A percentile compares a stretch with the other conserved stretches of the same genome.
These are phyloP conservation scores for Delia radicum DNA, from an alignment of 1,140 invertebrate species.

Conservation along the genomic window DNA sequence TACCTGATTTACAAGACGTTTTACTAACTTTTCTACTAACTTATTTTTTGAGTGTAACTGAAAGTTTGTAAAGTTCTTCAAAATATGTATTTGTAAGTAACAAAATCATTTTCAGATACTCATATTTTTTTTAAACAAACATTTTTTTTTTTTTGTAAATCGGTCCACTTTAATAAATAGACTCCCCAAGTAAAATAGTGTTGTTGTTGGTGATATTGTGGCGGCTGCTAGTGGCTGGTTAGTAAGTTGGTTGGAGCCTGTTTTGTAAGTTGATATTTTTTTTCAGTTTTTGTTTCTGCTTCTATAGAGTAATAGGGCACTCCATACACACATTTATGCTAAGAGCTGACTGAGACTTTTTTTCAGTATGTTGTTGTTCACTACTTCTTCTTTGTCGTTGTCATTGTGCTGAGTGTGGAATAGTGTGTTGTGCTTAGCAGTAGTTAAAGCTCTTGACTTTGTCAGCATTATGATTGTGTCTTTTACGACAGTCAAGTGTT, in stretches of 20 bases:
- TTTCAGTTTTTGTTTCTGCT: background rate
- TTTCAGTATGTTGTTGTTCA: background rate
- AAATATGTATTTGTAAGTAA: too few species aligned
- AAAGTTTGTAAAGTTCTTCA: too few species aligned
- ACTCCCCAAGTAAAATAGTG: background rate
- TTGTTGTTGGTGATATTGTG: background rate
- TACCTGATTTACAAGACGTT: too few species aligned
- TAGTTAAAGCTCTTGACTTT: slow-evolving; percentile 14
- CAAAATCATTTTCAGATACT: too few species aligned
- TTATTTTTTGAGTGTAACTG: too few species aligned
- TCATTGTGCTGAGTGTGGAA: background rate
- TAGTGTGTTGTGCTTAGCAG: background rate
- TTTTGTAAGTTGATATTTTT: slow-evolving; percentile 14
- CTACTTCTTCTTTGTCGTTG: too few species aligned
- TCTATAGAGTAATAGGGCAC: background rate
- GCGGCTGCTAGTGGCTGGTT: background rate
- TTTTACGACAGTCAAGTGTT: slow-evolving; percentile 11
- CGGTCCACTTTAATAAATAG: background rate
- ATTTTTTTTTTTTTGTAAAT: too few species aligned
- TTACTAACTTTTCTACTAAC: too few species aligned
- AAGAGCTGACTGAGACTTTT: background rate
- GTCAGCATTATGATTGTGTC: background rate
- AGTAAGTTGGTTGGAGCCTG: background rate
- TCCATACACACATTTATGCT: background rate
- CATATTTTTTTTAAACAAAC: too few species aligned